Evolutionary conservation across 2,113 vertebrate genomes (phyloP), one percentile per base, ranked within the genome.

Genomic region (Argyrosomus japonicus): DNA sequence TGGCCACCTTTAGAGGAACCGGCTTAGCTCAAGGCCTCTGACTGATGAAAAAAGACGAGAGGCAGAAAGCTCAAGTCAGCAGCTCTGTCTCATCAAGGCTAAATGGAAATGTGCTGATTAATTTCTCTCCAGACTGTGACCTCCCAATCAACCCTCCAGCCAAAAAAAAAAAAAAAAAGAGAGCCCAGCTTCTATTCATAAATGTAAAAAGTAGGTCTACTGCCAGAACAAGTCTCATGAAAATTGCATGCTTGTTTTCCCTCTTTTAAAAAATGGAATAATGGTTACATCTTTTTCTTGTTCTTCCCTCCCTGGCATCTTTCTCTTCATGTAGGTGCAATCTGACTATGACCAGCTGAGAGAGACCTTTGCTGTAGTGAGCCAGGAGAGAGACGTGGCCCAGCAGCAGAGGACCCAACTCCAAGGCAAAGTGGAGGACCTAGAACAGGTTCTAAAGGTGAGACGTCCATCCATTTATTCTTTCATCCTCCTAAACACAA

Each of bases 401-500:
- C 86, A 95, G 83, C 92, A 92, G 95, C 95, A 96, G 88, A 97
- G 94, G 84, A 93, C 74, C 74, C 95, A 95, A 91, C 96, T 96
- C 92, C 95, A 92, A 94, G 96, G 90, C 94, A 97, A 96, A 94
- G 96, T 98, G 94, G 96, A 98, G 95, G 96, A 96, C 95, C 89
- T 99, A 90, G 97, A 98, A 93, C 95, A 97, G 93, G 96, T 96
- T 95, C 94, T 99, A 73, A 97, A 98, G 97, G 97, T 99, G 91
- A 50, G 93, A 15, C 17, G 3, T 23, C 12, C 36, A 3, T 27
- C 12, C 7, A 5, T 56, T 23, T 29, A 19, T 63, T n/a, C 17
- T 53, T 14, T 27, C 7, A 17, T 57, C 14, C 45, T 12, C 25
- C 0, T 47, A 47, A 47, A 47, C 14, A 47, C 45, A 47, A 47